A percentile compares a stretch with the other conserved stretches of the same genome.
Evolutionary conservation across 2,113 vertebrate genomes (phyloP).

Genomic region (Rana temporaria): DNA sequence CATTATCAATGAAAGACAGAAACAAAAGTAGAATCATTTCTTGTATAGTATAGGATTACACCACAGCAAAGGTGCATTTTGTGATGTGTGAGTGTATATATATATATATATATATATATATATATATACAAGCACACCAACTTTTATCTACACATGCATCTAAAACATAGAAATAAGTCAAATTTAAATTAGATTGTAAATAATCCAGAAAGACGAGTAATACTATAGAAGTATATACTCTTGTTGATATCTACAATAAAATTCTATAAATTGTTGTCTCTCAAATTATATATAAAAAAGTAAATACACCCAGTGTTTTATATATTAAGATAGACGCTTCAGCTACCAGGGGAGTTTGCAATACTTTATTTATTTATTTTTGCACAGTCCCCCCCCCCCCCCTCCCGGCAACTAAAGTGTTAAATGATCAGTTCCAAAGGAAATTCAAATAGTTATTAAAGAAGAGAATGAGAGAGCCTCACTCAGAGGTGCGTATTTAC

Average conservation of each 20-base stretch:
- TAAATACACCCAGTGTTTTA: slow-evolving; percentile 75
- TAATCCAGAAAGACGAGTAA: slow-evolving; percentile 92
- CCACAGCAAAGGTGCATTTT: slow-evolving; percentile 52
- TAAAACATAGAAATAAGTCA: slow-evolving; percentile 86
- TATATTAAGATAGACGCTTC: slow-evolving; percentile 70
- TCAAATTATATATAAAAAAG: slow-evolving; percentile 71
- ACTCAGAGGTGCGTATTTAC: slow-evolving; percentile 92
- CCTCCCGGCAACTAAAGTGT: slow-evolving; percentile 30
- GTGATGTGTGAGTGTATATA: slow-evolving; percentile 67
- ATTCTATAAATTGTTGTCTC: slow-evolving; percentile 85
- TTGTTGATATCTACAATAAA: slow-evolving; percentile 94
- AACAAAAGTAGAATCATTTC: slow-evolving; percentile 58
- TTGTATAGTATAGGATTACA: slow-evolving; percentile 70
- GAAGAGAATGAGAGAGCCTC: slow-evolving; percentile 85
- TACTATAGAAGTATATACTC: slow-evolving; percentile 90
- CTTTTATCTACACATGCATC: slow-evolving; percentile 77
- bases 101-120: slow-evolving; percentile 59
- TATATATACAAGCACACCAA: slow-evolving; percentile 70
- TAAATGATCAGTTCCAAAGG: slow-evolving; percentile 75
- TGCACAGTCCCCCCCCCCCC: background rate
- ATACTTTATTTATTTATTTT: slow-evolving; percentile 32
- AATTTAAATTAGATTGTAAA: slow-evolving; percentile 96
- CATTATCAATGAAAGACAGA: slow-evolving; percentile 46
- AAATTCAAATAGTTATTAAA: slow-evolving; percentile 65
- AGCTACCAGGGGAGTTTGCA: slow-evolving; percentile 49